phyloP scores from a whole-genome alignment of 2,888 invertebrate species.

The Mesorhabditis sp. region DNA sequence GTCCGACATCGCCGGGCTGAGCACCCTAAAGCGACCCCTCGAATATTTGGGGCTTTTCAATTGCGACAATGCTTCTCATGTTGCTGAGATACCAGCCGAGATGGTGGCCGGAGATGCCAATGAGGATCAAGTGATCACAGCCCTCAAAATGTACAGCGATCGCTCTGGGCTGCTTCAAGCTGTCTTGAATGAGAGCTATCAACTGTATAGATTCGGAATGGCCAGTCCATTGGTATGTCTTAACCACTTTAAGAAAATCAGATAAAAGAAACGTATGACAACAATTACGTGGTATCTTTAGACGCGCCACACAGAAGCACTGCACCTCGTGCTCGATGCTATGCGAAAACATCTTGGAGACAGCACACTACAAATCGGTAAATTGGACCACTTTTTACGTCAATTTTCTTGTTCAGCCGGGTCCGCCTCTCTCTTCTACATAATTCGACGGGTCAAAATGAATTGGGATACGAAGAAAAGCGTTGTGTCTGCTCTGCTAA shows the following conservation, averaged over 20 bases:
- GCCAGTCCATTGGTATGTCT: constrained; percentile 31
- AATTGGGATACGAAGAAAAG: constrained; percentile 47
- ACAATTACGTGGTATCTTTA: constrained; percentile 11
- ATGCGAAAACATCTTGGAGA: constrained; percentile 83
- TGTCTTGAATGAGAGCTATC: constrained; percentile 81
- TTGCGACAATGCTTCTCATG: constrained; percentile 82
- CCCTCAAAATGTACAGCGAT: constrained; percentile 77
- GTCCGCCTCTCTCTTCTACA: constrained; percentile 44
- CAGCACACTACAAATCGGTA: constrained; percentile 81
- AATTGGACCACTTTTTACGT: no score
- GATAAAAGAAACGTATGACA: not conserved
- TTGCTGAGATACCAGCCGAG: constrained; percentile 82
- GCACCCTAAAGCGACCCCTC: constrained; percentile 73
- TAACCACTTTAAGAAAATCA: not conserved
- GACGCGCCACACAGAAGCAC: constrained; percentile 47
- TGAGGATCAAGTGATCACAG: constrained; percentile 74
- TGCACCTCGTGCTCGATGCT: constrained; percentile 74
- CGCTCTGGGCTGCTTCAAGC: constrained; percentile 76
- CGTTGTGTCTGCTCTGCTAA: constrained; percentile 47
- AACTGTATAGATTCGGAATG: constrained; percentile 58
- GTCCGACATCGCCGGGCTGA: constrained; percentile 79
- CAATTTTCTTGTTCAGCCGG: constrained; percentile 19
- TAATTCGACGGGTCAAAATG: constrained; percentile 48
- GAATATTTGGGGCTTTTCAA: constrained; percentile 88
- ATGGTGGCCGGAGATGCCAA: constrained; percentile 39